Evolutionary conservation across 2,797 vertebrate species (phyloP), one percentile per base, ranked within the genome.

Genomic region (Chiloscyllium punctatum): DNA sequence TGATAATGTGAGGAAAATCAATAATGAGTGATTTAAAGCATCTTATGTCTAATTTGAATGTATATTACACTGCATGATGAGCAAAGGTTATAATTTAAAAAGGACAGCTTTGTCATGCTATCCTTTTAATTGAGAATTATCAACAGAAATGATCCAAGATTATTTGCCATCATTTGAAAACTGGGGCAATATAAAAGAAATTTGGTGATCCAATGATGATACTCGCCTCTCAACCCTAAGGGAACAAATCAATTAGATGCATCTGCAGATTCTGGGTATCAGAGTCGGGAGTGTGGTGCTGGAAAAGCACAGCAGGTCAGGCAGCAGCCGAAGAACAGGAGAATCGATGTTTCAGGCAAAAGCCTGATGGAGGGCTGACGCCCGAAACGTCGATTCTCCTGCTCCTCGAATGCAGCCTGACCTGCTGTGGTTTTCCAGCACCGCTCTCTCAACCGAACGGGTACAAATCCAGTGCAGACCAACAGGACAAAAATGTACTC

Each of bases 1-100:
- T 92, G 88, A 23, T 92, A 92, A 69, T 91, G 15, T 66, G 25
- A 51, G 66, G 66, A 42, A 42, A 92, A 92, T 92, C 90, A 68
- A 92, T 69, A 69, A 18, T 25, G 21, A 68, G 37, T 69, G n/a
- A 15, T 92, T 92, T 92, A 68, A 42, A 92, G 62, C 23, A 92
- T 18, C 66, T 66, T 66, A 37, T 91, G 88, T 16, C 66, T 7
- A 15, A 23, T 21, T 66, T 68, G 62, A 23, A 91, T n/a, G 30
- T 91, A n/a, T 66, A 91, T 62, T 91, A 66, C 57, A 68, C 33
- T 48, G 42, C 21, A 66, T 37, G 88, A n/a, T 66, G 18, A 68
- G 62, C 33, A 91, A 66, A 66, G 53, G 30, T 91, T 91, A 57
- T 18, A 37, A 66, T 68, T 68, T 91, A 23, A 18, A 18, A 23